Conservation (phyloP, 2,113 vertebrate genomes). For the Bos indicus region DNA sequence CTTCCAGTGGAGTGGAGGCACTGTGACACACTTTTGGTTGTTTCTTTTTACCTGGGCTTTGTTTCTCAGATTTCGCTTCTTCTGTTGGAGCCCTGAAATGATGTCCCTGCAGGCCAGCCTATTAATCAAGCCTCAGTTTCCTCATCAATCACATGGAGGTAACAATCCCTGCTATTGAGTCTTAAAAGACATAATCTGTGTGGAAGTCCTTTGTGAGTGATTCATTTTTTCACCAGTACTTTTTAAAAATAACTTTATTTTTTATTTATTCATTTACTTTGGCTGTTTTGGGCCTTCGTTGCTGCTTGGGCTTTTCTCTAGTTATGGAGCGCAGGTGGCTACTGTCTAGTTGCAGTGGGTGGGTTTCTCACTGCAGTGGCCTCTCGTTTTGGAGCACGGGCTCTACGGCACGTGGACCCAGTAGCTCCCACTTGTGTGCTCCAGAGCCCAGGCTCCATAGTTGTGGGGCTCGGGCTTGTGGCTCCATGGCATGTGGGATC, state of each 20-base stretch:
- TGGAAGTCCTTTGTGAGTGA: not conserved
- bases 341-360: not conserved
- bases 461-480: not conserved
- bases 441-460: not conserved
- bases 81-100: not conserved
- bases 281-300: not conserved
- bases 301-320: not conserved
- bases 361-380: not conserved
- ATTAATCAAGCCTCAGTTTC: not conserved
- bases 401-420: not conserved
- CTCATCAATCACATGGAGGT: not conserved
- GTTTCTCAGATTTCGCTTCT: not conserved
- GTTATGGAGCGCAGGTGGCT: not conserved
- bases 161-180: not conserved
- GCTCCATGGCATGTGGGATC: not conserved
- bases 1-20: not conserved
- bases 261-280: not conserved
- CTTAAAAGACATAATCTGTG: not conserved
- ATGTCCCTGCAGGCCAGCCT: not conserved
- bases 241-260: not conserved
- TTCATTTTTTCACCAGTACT: not conserved
- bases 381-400: not conserved
- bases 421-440: not conserved
- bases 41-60: not conserved
- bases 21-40: not conserved